Conservation (phyloP, 2,113 vertebrate genomes). For the Muntiacus reevesi region DNA sequence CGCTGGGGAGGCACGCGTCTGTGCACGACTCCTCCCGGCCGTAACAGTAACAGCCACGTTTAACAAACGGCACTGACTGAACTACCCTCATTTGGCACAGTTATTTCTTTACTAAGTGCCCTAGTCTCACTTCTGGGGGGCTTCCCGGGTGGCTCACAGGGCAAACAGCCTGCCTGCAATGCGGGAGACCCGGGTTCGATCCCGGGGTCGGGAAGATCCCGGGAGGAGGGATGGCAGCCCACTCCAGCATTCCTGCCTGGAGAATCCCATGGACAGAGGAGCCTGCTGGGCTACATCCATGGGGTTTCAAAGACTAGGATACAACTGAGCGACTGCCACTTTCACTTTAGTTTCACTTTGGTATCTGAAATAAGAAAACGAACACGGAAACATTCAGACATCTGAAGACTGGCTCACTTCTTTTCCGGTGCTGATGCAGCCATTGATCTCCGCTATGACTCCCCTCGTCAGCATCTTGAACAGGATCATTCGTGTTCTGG, state of each 20-base stretch:
- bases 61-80: background rate
- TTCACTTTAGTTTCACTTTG: background rate
- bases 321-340: no score
- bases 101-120: background rate
- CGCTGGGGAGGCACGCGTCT: background rate
- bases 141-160: background rate
- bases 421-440: constrained; percentile 98
- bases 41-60: background rate
- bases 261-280: background rate
- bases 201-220: background rate
- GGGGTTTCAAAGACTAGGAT: background rate
- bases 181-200: background rate
- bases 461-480: constrained; percentile 97
- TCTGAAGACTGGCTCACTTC: constrained; percentile 83
- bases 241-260: background rate
- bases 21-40: background rate
- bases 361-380: background rate
- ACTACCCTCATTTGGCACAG: background rate
- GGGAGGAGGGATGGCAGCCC: background rate
- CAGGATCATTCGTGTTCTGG: constrained; percentile 96
- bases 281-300: background rate
- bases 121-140: background rate
- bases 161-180: background rate
- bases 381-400: background rate
- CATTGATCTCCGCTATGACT: constrained; percentile 94